phyloP scores from a whole-genome alignment of 1,140 invertebrate species.

The Heliconius hewitsoni region DNA sequence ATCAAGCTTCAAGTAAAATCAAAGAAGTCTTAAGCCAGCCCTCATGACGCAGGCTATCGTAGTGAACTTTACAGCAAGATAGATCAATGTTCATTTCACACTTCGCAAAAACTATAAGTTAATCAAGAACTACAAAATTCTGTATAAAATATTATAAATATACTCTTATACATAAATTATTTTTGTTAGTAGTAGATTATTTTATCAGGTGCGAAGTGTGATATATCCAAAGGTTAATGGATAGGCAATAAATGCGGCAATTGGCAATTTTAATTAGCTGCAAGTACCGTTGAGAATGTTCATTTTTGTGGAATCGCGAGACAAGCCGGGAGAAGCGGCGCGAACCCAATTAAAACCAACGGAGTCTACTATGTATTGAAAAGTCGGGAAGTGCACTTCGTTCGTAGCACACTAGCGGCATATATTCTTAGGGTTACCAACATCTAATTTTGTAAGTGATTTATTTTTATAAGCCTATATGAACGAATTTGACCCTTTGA shows the following conservation, averaged over 20 bases:
- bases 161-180: not conserved
- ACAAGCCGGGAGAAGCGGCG: constrained; percentile 56
- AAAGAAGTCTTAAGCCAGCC: not conserved
- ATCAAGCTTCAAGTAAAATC: constrained; percentile 14
- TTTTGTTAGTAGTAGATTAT: not conserved
- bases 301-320: constrained; percentile 61
- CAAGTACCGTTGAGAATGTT: constrained; percentile 59
- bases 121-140: not conserved
- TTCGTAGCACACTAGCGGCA: constrained; percentile 34
- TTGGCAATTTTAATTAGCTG: constrained; percentile 67
- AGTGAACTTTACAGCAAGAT: too few species aligned
- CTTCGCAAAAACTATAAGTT: too few species aligned
- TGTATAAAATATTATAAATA: not conserved
- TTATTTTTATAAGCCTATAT: too few species aligned
- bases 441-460: not conserved
- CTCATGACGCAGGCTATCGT: too few species aligned
- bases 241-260: constrained; percentile 43
- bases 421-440: constrained; percentile 44
- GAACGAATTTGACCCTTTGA: not conserved
- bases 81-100: too few species aligned
- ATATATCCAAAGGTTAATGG: constrained; percentile 22
- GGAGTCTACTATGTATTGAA: constrained; percentile 58
- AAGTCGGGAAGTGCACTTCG: constrained; percentile 48
- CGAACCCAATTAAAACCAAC: constrained; percentile 67
- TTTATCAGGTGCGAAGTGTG: not conserved